These are phyloP conservation scores for Gastracanthus pulcherrimus DNA, from an alignment of 2,888 invertebrate genomes.

Conservation along the genomic window DNA sequence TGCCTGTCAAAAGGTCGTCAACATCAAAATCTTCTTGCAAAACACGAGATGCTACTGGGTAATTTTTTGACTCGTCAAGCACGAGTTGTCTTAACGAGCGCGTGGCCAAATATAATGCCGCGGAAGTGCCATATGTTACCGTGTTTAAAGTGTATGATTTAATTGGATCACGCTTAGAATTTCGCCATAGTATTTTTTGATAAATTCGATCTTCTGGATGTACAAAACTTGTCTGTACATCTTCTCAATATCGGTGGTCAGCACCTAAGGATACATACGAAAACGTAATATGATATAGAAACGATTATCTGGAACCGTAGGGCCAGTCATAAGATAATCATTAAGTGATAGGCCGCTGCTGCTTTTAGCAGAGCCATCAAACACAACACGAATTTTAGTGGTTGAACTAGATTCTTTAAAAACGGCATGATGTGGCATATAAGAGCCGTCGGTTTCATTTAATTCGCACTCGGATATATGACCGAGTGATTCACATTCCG, in stretches of 20 bases:
- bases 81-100: slow-evolving; percentile 46
- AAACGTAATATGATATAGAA: slow-evolving; percentile 42
- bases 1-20: slow-evolving; percentile 46
- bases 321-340: slow-evolving; percentile 59
- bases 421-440: slow-evolving; percentile 66
- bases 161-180: neutral
- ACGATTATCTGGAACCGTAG: slow-evolving; percentile 61
- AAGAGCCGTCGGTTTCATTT: slow-evolving; percentile 45
- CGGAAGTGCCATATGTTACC: slow-evolving; percentile 45
- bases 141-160: slow-evolving; percentile 46
- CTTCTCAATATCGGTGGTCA: slow-evolving; percentile 40
- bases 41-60: neutral
- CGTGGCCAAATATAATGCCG: slow-evolving; percentile 50
- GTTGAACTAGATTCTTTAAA: slow-evolving; percentile 55
- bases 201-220: slow-evolving; percentile 50
- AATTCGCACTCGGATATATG: slow-evolving; percentile 40
- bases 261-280: neutral
- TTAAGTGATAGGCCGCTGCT: slow-evolving; percentile 52
- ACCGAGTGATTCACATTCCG: slow-evolving; percentile 43
- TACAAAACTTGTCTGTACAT: slow-evolving; percentile 54
- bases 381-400: slow-evolving; percentile 62
- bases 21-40: slow-evolving; percentile 41
- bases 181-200: slow-evolving; percentile 52
- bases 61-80: neutral
- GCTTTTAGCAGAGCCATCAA: slow-evolving; percentile 59